Conservation (phyloP, 2,797 vertebrate species). For the Coracias cyanogaster region DNA sequence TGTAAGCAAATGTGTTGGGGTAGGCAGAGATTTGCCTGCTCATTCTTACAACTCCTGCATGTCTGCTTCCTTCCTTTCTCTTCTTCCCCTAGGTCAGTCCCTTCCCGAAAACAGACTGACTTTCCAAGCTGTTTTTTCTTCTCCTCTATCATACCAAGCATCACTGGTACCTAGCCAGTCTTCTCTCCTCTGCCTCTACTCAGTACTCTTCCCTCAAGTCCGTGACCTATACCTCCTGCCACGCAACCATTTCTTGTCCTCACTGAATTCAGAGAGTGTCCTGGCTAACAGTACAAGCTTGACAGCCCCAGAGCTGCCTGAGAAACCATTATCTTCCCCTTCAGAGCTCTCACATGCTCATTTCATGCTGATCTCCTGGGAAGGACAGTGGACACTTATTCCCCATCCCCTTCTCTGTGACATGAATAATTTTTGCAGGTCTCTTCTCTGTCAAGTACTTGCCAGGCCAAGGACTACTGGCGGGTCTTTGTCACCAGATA, state of each 20-base stretch:
- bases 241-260: neutral
- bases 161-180: neutral
- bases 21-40: neutral
- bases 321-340: neutral
- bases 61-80: neutral
- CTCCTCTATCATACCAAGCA: neutral
- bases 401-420: neutral
- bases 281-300: neutral
- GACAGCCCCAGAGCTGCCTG: neutral
- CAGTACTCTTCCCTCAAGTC: neutral
- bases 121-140: neutral
- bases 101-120: neutral
- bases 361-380: neutral
- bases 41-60: neutral
- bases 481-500: neutral
- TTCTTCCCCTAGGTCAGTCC: neutral
- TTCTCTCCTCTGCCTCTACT: neutral
- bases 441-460: neutral
- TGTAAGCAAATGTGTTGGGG: neutral
- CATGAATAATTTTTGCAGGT: neutral
- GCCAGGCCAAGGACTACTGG: neutral
- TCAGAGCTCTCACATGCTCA: rapidly evolving
- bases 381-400: neutral
- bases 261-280: rapidly evolving
- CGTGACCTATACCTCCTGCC: rapidly evolving